Evolutionary conservation across 2,888 invertebrate species (phyloP).

Genomic region (Hetaerina titia): DNA sequence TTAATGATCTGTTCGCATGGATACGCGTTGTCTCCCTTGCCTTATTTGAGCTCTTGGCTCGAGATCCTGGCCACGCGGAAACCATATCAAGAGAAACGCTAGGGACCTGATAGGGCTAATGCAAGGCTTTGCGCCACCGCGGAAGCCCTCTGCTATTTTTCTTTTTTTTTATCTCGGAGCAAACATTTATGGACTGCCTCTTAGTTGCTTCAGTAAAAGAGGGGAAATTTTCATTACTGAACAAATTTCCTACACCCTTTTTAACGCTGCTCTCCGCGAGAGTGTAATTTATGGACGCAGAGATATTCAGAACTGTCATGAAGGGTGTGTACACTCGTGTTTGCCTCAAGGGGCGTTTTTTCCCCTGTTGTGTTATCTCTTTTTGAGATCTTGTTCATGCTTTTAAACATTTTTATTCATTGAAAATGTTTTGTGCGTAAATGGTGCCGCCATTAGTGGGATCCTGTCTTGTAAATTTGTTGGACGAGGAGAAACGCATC

Average conservation of each 20-base stretch:
- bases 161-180: constrained; percentile 30
- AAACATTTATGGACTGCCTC: constrained; percentile 30
- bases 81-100: not conserved
- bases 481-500: not conserved
- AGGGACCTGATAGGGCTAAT: not conserved
- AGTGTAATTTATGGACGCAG: constrained; percentile 44
- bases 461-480: not conserved
- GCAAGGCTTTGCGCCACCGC: not conserved
- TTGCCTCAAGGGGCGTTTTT: not conserved
- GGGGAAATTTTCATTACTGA: constrained; percentile 36
- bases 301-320: not conserved
- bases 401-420: not conserved
- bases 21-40: too few species aligned
- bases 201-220: not conserved
- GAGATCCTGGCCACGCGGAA: not conserved
- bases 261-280: not conserved
- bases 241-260: constrained; percentile 16
- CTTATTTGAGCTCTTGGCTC: too few species aligned
- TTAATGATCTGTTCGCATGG: too few species aligned
- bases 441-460: not conserved
- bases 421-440: not conserved
- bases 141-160: not conserved
- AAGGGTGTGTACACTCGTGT: not conserved
- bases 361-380: not conserved
- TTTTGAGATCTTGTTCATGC: not conserved